Evolutionary conservation across 2,113 vertebrate species (phyloP), one percentile per base, ranked within the genome.

Genomic region (Pontoporia blainvillei): DNA sequence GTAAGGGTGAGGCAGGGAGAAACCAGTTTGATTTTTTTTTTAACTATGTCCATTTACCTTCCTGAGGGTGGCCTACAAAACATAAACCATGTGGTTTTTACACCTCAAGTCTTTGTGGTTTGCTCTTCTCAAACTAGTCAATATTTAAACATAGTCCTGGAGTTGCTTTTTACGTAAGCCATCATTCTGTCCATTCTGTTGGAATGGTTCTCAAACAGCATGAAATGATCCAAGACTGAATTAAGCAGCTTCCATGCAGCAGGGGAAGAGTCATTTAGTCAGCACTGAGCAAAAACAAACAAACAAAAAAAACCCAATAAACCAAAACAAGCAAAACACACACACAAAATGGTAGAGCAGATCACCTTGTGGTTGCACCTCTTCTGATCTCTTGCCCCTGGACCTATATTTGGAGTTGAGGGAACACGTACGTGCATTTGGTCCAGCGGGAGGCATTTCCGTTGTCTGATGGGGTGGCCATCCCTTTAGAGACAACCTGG

Each of bases 91-190:
- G 72, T 91, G 62, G 64, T 75, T 97, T 92, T 97, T 94, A 87
- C 69, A 83, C 49, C 57, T 89, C 57, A 66, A 10, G 7, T 96
- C 72, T 76, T 84, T 67, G 93, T 86, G 85, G 86, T 93, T 93
- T 96, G 52, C 83, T 94, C 4, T 95, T 94, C 78, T 79, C 67
- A 84, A 87, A 81, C 67, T 57, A 90, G 67, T 92, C 84, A 93
- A 81, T 97, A 96, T 97, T 97, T 95, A 87, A 97, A 93, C 86
- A 86, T 97, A 91, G 96, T 52, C 94, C 93, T 95, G 96, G 96
- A 86, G 93, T 73, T 89, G 82, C 66, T 89, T 96, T 94, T 93
- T 41, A 86, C 86, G 69, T 71, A 79, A 92, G 84, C 64, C 75
- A 90, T 44, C 79, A 89, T 89, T 59, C 61, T 91, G 76, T 93